A percentile compares a stretch with the other conserved stretches of the same genome.
These are phyloP conservation scores for Aspidiotus destructor DNA, from an alignment of 2,888 invertebrate genomes.

Conservation along the genomic window DNA sequence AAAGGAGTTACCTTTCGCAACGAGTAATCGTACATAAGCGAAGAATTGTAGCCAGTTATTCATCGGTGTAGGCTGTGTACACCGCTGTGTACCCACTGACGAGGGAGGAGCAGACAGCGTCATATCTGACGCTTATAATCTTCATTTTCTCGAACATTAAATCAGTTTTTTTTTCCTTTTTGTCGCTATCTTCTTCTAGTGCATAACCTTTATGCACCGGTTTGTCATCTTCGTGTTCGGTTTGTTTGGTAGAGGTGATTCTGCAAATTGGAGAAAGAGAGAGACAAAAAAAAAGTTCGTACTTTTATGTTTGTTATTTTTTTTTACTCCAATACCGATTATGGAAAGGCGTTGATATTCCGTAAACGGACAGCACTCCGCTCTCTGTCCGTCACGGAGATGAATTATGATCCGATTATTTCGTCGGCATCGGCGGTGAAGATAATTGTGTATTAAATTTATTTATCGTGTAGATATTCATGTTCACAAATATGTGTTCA, in stretches of 20 bases:
- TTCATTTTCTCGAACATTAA: not conserved
- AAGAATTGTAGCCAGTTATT: not conserved
- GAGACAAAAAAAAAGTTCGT: not conserved
- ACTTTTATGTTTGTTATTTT: not conserved
- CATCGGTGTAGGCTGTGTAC: not conserved
- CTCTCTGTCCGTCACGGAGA: not conserved
- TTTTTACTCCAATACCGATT: conserved; percentile 3
- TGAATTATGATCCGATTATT: conserved; percentile 16
- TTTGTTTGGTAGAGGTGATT: not conserved
- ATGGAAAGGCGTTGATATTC: conserved; percentile 14
- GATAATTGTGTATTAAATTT: not conserved
- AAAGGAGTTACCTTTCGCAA: conserved; percentile 12
- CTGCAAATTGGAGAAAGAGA: conserved; percentile 3
- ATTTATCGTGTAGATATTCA: not conserved
- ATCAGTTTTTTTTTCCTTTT: not conserved
- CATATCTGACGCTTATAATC: conserved; percentile 17
- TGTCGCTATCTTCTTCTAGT: not conserved
- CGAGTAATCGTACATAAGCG: not conserved
- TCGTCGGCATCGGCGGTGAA: conserved; percentile 5
- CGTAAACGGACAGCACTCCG: conserved; percentile 11
- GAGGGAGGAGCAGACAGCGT: conserved; percentile 12
- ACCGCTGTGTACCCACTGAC: not conserved
- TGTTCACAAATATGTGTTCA: not conserved
- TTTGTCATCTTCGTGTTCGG: conserved; percentile 7
- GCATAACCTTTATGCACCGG: conserved; percentile 3